Base-by-base conservation (phyloP, 2,113 vertebrate species). In the Neotragus pygmaeus region DNA sequence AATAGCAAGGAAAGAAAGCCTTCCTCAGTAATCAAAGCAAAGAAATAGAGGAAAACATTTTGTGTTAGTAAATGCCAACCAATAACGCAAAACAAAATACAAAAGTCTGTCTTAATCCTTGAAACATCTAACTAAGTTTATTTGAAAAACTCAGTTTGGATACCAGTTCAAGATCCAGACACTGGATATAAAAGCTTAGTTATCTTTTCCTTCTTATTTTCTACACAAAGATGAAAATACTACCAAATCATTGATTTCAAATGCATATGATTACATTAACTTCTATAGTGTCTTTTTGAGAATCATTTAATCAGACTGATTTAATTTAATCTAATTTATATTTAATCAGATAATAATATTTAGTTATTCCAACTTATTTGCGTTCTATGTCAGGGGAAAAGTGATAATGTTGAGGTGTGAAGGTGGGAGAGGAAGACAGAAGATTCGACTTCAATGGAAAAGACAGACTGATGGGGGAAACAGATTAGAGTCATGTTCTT, bases 11-110 rank as follows among this genome's bases (percentile, higher is more conserved):
- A 62, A 13, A 30, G 27, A 62, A 62, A 62, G 58, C 28, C 28
- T 62, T 30, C 58, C 13, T 28, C 28, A 62, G 12, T 0, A 0
- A 62, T 62, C 27, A 62, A 62, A 62, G 27, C 58, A 62, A 62
- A 30, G 58, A 30, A 30, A 14, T 62, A 62, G 28, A 62, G 27
- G 58, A 62, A 62, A 62, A 62, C 80, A 92, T 98, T 97, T 88
- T 95, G 85, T 78, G 77, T 97, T 98, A 95, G 96, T 98, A 98
- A 98, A 98, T 95, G 83, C 55, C 97, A 96, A 75, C 70, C 66
- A 96, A 93, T 92, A 94, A 87, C 97, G n/a, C 45, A 88, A 97
- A 98, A 88, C 93, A 94, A 98, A 96, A 97, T 27, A 30, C 17
- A 96, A 92, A 93, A 73, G 36, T 73, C 64, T 70, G 8, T 89